phyloP scores from a whole-genome alignment of 2,113 vertebrate species.

The Oriolus oriolus region DNA sequence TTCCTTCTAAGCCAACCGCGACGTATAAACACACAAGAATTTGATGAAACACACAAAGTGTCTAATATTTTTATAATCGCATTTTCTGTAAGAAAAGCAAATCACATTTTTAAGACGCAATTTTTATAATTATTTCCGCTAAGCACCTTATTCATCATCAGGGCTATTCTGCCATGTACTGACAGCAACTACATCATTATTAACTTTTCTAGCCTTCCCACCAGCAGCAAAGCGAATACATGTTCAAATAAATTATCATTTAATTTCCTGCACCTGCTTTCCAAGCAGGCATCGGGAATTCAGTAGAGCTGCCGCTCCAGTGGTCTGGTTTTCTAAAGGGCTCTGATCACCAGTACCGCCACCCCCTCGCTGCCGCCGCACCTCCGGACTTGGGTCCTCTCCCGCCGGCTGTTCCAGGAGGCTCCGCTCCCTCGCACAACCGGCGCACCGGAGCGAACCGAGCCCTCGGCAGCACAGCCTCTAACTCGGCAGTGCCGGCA shows the following conservation, averaged over 20 bases:
- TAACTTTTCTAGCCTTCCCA: constrained; percentile 22
- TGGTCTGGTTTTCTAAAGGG: neutral
- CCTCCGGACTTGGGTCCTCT: neutral
- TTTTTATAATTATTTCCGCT: neutral
- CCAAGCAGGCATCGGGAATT: neutral
- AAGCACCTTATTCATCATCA: neutral
- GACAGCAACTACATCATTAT: neutral
- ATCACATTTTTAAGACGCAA: neutral
- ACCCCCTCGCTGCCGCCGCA: neutral
- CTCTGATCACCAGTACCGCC: rapidly evolving
- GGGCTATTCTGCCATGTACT: neutral
- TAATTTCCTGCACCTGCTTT: constrained; percentile 38
- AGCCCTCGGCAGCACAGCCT: neutral
- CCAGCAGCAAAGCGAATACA: neutral
- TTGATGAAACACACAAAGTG: neutral
- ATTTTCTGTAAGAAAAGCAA: neutral
- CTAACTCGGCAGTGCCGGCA: rapidly evolving
- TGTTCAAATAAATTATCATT: neutral
- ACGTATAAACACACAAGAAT: rapidly evolving
- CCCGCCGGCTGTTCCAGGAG: neutral
- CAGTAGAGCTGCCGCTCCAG: neutral
- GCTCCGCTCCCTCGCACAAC: neutral
- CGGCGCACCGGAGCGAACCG: neutral
- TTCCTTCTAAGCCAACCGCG: neutral
- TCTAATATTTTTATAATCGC: neutral